Percentiles rank a stretch among this genome's conserved stretches.
These are phyloP conservation scores for Pteropus rufus DNA, from an alignment of 2,797 vertebrate genomes.

Conservation along the genomic window DNA sequence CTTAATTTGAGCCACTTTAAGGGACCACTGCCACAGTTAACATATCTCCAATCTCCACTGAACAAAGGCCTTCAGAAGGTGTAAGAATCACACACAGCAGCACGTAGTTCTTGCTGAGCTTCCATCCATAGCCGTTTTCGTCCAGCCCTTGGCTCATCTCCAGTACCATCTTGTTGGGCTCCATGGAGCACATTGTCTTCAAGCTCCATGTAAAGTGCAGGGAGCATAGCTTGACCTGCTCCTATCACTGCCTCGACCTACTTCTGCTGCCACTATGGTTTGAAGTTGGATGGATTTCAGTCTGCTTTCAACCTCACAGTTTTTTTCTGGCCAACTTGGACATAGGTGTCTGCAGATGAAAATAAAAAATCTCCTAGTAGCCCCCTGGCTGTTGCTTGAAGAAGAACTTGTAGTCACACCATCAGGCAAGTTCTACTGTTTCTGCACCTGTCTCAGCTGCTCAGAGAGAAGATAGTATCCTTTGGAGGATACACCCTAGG, in stretches of 20 bases:
- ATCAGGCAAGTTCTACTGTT: not conserved
- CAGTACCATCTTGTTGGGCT: not conserved
- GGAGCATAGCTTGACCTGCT: not conserved
- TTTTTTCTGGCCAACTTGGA: too few species aligned
- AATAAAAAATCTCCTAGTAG: too few species aligned
- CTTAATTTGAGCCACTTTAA: not conserved
- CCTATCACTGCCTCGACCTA: not conserved
- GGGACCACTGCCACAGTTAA: not conserved
- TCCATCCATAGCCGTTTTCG: not conserved
- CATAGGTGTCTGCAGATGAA: not conserved
- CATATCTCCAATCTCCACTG: not conserved
- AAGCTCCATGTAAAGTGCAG: not conserved
- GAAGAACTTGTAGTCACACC: not conserved
- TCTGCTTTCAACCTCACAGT: too few species aligned
- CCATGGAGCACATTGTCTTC: not conserved
- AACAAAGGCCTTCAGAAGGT: too few species aligned
- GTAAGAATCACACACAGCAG: fast-evolving
- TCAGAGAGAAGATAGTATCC: not conserved
- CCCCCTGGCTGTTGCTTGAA: not conserved
- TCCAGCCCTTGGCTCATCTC: not conserved
- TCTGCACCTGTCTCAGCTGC: not conserved
- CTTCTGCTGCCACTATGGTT: not conserved
- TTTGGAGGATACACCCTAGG: not conserved
- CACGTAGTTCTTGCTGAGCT: not conserved
- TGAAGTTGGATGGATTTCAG: not conserved